These are phyloP conservation scores for Oncorhynchus gorbuscha DNA, from an alignment of 2,113 vertebrate species.

Conservation along the genomic window DNA sequence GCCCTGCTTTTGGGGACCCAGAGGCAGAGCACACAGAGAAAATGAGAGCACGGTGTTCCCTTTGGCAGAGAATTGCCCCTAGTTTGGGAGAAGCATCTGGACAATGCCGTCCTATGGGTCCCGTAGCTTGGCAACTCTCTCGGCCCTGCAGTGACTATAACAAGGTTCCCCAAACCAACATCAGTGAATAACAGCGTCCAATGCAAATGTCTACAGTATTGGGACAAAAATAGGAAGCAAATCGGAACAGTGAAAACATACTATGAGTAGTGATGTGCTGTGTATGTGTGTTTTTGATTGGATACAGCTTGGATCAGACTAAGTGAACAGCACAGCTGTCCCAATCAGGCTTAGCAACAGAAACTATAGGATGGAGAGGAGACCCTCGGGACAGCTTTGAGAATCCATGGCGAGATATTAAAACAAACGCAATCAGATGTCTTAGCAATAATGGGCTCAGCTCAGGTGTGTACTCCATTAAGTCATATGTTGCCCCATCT, in stretches of 20 bases:
- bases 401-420: slow-evolving; percentile 39
- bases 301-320: slow-evolving; percentile 51
- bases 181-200: slow-evolving; percentile 64
- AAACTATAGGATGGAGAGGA: slow-evolving; percentile 45
- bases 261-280: neutral
- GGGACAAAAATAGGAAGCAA: slow-evolving; percentile 53
- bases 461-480: slow-evolving; percentile 54
- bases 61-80: slow-evolving; percentile 58
- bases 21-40: slow-evolving; percentile 56
- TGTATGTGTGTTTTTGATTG: neutral
- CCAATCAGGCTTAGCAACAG: slow-evolving; percentile 46
- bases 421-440: slow-evolving; percentile 61
- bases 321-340: slow-evolving; percentile 60
- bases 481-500: slow-evolving; percentile 59
- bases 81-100: slow-evolving; percentile 73
- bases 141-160: slow-evolving; percentile 53
- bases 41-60: slow-evolving; percentile 70
- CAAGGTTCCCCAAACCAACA: slow-evolving; percentile 57
- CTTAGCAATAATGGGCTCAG: slow-evolving; percentile 55
- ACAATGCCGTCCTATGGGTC: slow-evolving; percentile 70
- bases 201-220: slow-evolving; percentile 48
- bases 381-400: slow-evolving; percentile 49
- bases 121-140: slow-evolving; percentile 58
- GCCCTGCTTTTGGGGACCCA: slow-evolving; percentile 13
- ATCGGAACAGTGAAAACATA: neutral